Conservation (phyloP, 2,888 invertebrate species). For the Limnephilus marmoratus region DNA sequence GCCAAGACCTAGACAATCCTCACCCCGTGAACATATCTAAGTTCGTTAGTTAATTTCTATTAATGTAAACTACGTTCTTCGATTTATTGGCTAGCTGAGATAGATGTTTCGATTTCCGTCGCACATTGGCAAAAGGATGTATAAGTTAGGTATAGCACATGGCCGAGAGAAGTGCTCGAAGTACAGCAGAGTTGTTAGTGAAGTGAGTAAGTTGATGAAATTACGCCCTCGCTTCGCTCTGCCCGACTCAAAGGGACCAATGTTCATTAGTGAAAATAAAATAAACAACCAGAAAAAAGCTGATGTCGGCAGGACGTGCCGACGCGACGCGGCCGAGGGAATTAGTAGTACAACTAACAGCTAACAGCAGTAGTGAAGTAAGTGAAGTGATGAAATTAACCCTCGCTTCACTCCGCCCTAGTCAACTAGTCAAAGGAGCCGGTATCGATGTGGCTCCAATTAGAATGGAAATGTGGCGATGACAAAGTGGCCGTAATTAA, state of each 20-base stretch:
- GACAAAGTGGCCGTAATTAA: slow-evolving; percentile 21
- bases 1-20: no score
- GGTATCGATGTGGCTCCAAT: slow-evolving; percentile 26
- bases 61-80: no score
- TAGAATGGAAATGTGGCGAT: slow-evolving; percentile 10
- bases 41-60: no score
- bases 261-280: background rate
- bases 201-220: background rate
- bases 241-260: background rate
- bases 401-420: background rate
- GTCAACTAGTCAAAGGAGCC: slow-evolving; percentile 11
- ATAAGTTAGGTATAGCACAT: no score
- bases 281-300: no score
- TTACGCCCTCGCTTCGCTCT: background rate
- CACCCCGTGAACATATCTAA: no score
- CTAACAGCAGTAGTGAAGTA: background rate
- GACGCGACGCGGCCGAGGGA: no score
- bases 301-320: background rate
- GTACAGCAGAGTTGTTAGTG: no score
- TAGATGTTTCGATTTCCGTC: no score
- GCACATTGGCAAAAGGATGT: no score
- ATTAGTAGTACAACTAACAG: background rate
- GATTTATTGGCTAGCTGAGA: no score
- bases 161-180: no score
- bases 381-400: slow-evolving; percentile 36